Base-by-base conservation (phyloP, 2,888 invertebrate genomes). In the Neuroscelio doddi region DNA sequence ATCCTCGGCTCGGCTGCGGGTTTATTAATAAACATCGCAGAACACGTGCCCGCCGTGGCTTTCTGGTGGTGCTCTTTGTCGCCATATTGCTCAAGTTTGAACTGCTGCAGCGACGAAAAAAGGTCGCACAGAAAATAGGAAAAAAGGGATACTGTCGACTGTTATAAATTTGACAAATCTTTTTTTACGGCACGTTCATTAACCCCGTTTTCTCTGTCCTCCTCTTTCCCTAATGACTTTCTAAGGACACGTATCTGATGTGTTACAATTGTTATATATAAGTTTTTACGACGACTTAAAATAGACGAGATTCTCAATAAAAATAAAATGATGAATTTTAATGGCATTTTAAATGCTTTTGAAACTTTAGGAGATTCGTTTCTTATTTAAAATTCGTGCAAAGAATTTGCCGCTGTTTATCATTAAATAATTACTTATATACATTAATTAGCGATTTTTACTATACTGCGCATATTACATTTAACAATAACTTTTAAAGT, bases 1-100 rank as follows among this genome's bases (percentile, higher is more conserved):
- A 76, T 79, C 72, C 75, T 74, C 74, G 73, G 68, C 66, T 67
- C 73, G 73, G 68, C 75, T 75, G 74, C 69, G 77, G 70, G 80
- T 81, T 82, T 82, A 82, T 82, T 81, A 82, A 82, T 82, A 82
- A 80, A 80, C 80, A 78, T 74, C 72, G 74, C 62, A 69, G 72
- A 77, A 76, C 77, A 76, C 76, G 78, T 78, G 77, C 78, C 73
- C 72, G 67, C 64, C 72, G 72, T 58, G 64, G 51, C 67, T 74
- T 68, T 59, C 71, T 72, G 73, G 65, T 63, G 63, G 59, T 59
- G 51, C 72, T 76, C 76, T 77, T 76, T 76, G 77, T 77, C 75
- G 75, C 75, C 69, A 64, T 71, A 51, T 58, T 69, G 63, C 62
- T 41, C 42, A 27, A 56, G 51, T 49, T 38, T 32, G 49, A 53